A percentile compares a stretch with the other conserved stretches of the same genome.
These are phyloP conservation scores for Schizotus pectinicornis DNA, from an alignment of 2,888 invertebrate species.

Conservation along the genomic window DNA sequence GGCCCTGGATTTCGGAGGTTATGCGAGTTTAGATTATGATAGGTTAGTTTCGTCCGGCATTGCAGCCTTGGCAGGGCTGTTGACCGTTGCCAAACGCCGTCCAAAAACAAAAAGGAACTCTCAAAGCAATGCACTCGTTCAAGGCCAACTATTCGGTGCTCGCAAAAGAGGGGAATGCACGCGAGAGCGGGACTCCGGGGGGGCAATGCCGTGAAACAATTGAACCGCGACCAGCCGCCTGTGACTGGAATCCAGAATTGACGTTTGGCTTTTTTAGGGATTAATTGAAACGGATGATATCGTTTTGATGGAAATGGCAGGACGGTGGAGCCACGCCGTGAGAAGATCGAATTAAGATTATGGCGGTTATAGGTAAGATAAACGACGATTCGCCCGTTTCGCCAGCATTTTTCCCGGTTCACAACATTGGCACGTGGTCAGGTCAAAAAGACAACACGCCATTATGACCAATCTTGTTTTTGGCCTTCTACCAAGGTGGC, in stretches of 20 bases:
- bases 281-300: slow-evolving; percentile 18
- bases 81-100: slow-evolving; percentile 60
- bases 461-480: no score
- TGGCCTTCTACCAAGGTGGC: no score
- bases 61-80: slow-evolving; percentile 59
- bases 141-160: slow-evolving; percentile 60
- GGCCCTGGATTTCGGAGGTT: slow-evolving; percentile 36
- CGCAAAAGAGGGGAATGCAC: slow-evolving; percentile 47
- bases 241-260: slow-evolving; percentile 59
- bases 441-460: no score
- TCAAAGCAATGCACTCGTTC: slow-evolving; percentile 60
- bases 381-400: no score
- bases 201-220: slow-evolving; percentile 57
- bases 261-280: slow-evolving; percentile 53
- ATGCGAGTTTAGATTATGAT: slow-evolving; percentile 57
- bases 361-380: no score
- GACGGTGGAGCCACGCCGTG: neutral
- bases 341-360: slow-evolving; percentile 19
- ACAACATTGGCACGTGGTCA: no score
- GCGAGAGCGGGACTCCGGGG: slow-evolving; percentile 37
- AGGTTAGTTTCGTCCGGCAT: slow-evolving; percentile 55
- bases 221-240: slow-evolving; percentile 58
- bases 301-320: neutral
- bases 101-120: slow-evolving; percentile 59
- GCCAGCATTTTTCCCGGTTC: no score